These are phyloP conservation scores for Mellivora capensis DNA, from an alignment of 2,113 vertebrate genomes.

Conservation along the genomic window DNA sequence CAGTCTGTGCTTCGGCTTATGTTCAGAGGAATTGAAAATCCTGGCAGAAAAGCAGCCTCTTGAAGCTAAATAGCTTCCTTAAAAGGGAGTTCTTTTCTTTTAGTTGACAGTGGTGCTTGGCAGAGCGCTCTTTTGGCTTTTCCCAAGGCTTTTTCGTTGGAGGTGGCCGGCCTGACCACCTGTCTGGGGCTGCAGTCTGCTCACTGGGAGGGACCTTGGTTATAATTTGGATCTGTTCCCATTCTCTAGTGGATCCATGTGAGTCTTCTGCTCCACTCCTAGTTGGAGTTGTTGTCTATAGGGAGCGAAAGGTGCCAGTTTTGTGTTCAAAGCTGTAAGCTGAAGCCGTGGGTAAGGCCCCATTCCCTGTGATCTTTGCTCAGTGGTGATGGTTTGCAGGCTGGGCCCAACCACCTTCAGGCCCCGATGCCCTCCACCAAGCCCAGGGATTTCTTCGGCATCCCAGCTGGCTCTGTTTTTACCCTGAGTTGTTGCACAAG, in stretches of 20 bases:
- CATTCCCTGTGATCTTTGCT: neutral
- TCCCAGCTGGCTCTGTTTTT: neutral
- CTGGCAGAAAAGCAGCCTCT: neutral
- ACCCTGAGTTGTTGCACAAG: neutral
- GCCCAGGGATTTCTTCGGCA: neutral
- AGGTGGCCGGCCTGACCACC: neutral
- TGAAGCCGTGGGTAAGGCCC: neutral
- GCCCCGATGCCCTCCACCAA: neutral
- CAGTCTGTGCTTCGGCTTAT: conserved; percentile 27
- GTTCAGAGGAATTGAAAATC: conserved; percentile 31
- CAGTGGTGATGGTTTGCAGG: neutral
- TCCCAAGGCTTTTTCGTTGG: neutral
- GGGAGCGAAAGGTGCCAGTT: neutral
- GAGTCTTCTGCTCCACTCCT: neutral
- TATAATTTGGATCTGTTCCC: neutral
- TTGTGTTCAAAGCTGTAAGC: neutral
- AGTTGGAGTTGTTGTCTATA: neutral
- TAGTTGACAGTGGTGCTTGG: neutral
- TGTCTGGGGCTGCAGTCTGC: neutral
- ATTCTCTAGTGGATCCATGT: neutral
- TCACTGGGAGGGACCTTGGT: neutral
- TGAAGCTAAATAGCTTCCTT: conserved; percentile 57
- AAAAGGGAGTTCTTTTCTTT: conserved; percentile 71
- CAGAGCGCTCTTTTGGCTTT: neutral
- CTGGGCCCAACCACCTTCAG: neutral